Evolutionary conservation across 2,113 vertebrate species (phyloP), one percentile per base, ranked within the genome.

Genomic region (Coptodon bakossiorum): DNA sequence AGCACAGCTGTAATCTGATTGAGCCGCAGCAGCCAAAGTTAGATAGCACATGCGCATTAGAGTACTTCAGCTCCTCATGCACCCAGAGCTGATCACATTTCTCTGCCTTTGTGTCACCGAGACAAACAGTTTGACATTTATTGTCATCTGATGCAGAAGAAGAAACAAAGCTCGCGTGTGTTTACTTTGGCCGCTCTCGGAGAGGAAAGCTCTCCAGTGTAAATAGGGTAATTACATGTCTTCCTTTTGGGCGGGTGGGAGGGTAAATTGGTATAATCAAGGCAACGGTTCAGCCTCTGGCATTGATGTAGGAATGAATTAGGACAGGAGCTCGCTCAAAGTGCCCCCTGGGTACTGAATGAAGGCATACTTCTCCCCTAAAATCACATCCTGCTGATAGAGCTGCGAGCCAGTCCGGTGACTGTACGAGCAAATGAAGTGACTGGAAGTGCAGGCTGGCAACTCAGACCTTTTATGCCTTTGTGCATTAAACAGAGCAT

Each of bases 211-310:
- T 8, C 87, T 89, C 40, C 86, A 79, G 85, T 84, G 92, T 94
- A 95, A 95, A 95, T 82, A 93, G 84, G 61, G 87, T 94, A 91
- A 96, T 95, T 95, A 94, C 91, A 91, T 12, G 88, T 93, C 92
- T 96, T 94, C 95, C 94, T 95, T 86, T 88, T 86, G 90, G 93
- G 84, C 80, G 90, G 93, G 89, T 45, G 85, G 92, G 90, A 22
- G 86, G 89, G 79, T 86, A 93, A 95, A 95, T 94, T 93, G 91
- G 71, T 90, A 71, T 93, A 93, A 95, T 96, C 91, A 94, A 82
- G 88, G 86, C 93, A 84, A 83, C 85, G 13, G 61, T 52, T 88
- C 71, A 90, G 91, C 90, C 93, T 79, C 86, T 50, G 89, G 91
- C 90, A 73, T 45, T 84, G 91, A 93, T 90, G 92, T 89, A 90